Base-by-base conservation (phyloP, 1,140 invertebrate genomes). In the Hermetia illucens region DNA sequence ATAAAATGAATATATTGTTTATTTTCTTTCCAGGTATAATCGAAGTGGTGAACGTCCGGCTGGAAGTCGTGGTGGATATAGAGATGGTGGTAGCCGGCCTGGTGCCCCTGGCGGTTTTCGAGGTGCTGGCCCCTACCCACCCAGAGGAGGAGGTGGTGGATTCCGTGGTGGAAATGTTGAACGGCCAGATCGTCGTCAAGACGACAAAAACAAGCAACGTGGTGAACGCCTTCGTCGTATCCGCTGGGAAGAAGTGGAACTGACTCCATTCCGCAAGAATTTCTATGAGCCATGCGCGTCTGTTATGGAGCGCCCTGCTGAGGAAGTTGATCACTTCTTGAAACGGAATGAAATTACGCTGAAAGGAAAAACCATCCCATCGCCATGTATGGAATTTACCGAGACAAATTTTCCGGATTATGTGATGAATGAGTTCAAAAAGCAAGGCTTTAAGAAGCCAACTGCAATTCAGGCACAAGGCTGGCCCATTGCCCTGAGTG, bases 401-500 rank as follows among this genome's bases (percentile, higher is more conserved):
- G 84, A 88, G 64, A 74, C 75, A n/a, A 73, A 75, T 44, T 84
- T 86, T 47, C 79, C 88, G 17, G 82, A 86, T 55, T 81, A 82
- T 54, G 79, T 84, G 39, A 73, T 84, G 62, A 70, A 75, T 50
- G 78, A 78, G 63, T 77, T 81, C 38, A 75, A 74, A 16, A 88
- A 88, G 50, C 75, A 78, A 66, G 81, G 79, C 33, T 93, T 90
- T 61, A 75, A 74, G 49, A 73, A 77, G 49, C 90, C 90, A 8
- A 94, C 90, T 24, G 74, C 86, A 9, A 95, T 92, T 50, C 86
- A 92, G 63, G 75, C 82, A 10, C 83, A 88, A 62, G 83, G 84
- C 18, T 94, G 90, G 89, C 90, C 91, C 2, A 89, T 94, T 48
- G 90, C 90, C 34, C 62, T 96, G 20, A 85, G 81, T 62, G 92